phyloP scores from a whole-genome alignment of 2,113 vertebrate genomes.

The Paradoxurus hermaphroditus region DNA sequence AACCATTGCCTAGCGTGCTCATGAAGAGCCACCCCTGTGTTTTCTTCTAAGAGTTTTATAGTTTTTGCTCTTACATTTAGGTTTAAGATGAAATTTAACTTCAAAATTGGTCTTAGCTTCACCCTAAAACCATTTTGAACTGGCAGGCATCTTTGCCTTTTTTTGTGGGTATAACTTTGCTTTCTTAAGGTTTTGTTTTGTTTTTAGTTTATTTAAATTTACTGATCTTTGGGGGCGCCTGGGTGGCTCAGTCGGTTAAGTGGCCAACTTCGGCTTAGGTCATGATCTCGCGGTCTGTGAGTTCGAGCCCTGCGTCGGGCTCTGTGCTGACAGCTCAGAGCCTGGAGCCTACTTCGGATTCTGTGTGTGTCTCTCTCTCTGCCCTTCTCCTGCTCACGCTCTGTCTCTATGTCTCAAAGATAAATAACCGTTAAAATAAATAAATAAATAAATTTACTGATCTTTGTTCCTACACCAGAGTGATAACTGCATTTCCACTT shows the following conservation, averaged over 20 bases:
- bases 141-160: neutral
- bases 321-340: no score
- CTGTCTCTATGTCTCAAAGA: no score
- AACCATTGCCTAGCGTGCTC: neutral
- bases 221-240: no score
- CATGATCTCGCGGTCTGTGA: no score
- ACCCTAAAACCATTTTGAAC: neutral
- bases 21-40: neutral
- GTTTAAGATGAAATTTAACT: conserved; percentile 7
- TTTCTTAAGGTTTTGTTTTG: neutral
- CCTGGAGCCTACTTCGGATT: no score
- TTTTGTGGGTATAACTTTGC: conserved; percentile 11
- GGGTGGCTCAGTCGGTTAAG: no score
- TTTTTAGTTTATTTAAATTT: conserved; percentile 37
- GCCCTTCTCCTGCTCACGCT: no score
- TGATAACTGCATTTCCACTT: neutral
- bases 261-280: no score
- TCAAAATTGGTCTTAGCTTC: conserved; percentile 15
- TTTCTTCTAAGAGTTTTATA: conserved; percentile 8
- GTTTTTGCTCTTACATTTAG: neutral
- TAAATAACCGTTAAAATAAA: no score
- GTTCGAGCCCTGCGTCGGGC: no score
- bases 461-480: neutral
- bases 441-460: no score
- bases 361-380: no score